Conservation (phyloP, 2,888 invertebrate genomes). For the Macrophya annulata region DNA sequence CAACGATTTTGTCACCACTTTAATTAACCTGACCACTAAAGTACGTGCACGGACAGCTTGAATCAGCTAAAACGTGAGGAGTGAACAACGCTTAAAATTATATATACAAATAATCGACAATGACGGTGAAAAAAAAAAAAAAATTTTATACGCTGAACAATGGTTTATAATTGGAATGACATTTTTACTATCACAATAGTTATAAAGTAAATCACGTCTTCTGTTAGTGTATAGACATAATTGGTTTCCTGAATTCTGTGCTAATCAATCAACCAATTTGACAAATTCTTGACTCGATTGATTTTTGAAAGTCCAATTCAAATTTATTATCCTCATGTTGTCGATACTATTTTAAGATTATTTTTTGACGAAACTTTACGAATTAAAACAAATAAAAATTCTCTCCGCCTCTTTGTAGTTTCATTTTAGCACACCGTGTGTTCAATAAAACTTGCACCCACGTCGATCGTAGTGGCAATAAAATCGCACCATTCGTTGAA, state of each 20-base stretch:
- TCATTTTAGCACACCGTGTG: background rate
- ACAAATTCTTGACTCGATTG: background rate
- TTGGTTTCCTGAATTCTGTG: background rate
- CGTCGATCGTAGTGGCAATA: slow-evolving; percentile 6
- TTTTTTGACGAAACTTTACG: no score
- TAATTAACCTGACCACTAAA: slow-evolving; percentile 24
- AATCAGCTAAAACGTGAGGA: slow-evolving; percentile 25
- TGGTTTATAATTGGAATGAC: background rate
- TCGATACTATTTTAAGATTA: no score
- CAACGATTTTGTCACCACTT: slow-evolving; percentile 40
- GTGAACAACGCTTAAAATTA: background rate
- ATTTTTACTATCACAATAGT: background rate
- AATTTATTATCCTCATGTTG: background rate
- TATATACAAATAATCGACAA: background rate
- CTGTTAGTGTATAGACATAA: background rate
- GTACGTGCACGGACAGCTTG: background rate
- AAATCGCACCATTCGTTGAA: background rate
- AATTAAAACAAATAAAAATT: background rate
- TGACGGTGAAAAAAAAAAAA: background rate
- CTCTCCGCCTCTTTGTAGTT: background rate
- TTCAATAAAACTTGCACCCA: background rate
- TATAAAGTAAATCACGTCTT: background rate
- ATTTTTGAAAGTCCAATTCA: background rate
- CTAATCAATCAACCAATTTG: no score
- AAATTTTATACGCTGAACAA: background rate